Evolutionary conservation across 2,113 vertebrate species (phyloP), one percentile per base, ranked within the genome.

Genomic region (Salvelinus namaycush): DNA sequence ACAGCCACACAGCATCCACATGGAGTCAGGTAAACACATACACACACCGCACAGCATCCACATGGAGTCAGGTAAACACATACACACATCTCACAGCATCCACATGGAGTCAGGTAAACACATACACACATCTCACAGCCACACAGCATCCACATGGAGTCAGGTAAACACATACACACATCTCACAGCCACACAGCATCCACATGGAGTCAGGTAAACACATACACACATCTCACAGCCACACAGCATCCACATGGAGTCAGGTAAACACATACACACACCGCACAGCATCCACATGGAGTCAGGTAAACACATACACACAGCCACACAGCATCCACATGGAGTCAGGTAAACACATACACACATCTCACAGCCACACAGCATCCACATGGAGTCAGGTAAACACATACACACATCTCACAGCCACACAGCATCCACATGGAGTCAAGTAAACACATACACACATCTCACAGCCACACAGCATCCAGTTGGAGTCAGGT

Each of bases 401-500:
- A 29, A 29, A 29, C 3, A 29, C 27, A 29, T 29, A 90, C 92
- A 75, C 89, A 81, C 0, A 76, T 97, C 59, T 90, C 93, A 64
- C 95, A 94, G 83, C 94, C 96, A 0, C 49, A 0, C 51, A 87
- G 83, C 49, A 76, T 94, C 84, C 89, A 12, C 26, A 77, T 62
- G 70, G 97, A 99, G 89, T 92, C 88, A 18, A 95, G 97, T 98
- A 70, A n/a, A n/a, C n/a, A n/a, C n/a, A n/a, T n/a, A 90, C 92
- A 75, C 89, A 81, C 0, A 76, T 97, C 59, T 90, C 93, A 64
- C 95, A 94, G 83, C 94, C 96, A 0, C 49, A 0, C 51, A 87
- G 83, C 49, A 76, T 94, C 84, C 89, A 12, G 24, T 77, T 62
- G 70, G 97, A 99, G 89, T 92, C 88, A 18, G 95, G 97, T 98